Base-by-base conservation (phyloP, 1,140 invertebrate genomes). In the Drosophila obscura region DNA sequence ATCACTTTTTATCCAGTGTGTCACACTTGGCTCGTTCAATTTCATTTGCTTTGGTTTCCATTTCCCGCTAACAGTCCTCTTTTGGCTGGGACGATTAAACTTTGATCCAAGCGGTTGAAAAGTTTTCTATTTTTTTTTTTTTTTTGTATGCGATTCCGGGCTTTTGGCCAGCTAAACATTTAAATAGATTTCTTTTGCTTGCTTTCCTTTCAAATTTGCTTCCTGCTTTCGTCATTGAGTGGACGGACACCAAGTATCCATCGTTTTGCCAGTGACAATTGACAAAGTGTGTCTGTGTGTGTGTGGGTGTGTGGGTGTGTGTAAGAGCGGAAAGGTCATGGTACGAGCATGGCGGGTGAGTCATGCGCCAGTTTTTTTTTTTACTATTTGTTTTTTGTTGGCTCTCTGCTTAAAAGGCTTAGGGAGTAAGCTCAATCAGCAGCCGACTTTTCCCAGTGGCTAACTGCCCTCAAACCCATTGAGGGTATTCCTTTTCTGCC, bases 71-170 rank as follows among this genome's bases (percentile, higher is more conserved):
- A 43, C 68, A 9, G 28, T 31, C 28, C 28, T 56, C 53, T 45
- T 56, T 53, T 53, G n/a, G 41, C 48, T 16, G 43, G 72, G 41
- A 65, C 53, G 69, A 74, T 74, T 74, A 74, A 74, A 73, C 72
- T 74, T 74, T 74, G 72, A 74, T 74, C 72, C 44, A 28, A 44
- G 44, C 35, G 55, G 24, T 49, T 65, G 48, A 28, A 39, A 74
- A 74, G 52, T 65, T 74, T 65, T 67, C 24, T 43, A 16, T 8
- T 41, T 6, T 39, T n/a, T 13, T 22, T 48, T 22, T 55, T 45
- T 24, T 39, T 39, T 39, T 39, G 3, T 13, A 2, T 43, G 31
- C 19, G 44, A 55, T n/a, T 35, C 49, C 19, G 19, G 8, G 35
- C 50, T 43, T 1, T 19, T 19, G 19, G 9, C 8, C 8, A 50